These are phyloP conservation scores for Podilymbus podiceps DNA, from an alignment of 2,113 vertebrate species.

Conservation along the genomic window DNA sequence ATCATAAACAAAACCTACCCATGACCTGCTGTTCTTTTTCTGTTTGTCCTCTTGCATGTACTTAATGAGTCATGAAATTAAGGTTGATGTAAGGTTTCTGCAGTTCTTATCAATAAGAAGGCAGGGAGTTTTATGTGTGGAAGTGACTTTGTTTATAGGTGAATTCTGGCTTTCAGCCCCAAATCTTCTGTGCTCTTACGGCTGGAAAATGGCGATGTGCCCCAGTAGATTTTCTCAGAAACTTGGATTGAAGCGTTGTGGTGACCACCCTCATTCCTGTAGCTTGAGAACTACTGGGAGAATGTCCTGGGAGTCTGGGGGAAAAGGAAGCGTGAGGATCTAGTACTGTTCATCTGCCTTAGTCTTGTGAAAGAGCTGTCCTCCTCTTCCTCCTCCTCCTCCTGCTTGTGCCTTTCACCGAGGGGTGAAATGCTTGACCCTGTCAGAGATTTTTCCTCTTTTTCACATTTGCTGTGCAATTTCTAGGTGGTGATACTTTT, in stretches of 20 bases:
- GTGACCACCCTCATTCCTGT: neutral
- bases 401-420: neutral
- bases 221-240: neutral
- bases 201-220: neutral
- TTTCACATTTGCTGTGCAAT: rapidly evolving
- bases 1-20: neutral
- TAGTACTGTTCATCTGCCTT: neutral
- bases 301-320: neutral
- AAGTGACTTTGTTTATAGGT: neutral
- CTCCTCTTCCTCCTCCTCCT: neutral
- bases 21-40: neutral
- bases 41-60: neutral
- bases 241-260: rapidly evolving
- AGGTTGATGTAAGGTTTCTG: neutral
- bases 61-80: neutral
- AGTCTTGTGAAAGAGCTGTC: neutral
- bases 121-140: neutral
- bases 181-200: neutral
- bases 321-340: neutral
- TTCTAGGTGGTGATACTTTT: neutral
- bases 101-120: rapidly evolving
- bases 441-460: neutral
- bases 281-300: neutral
- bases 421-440: neutral
- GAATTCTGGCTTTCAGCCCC: neutral